Conservation (phyloP, 2,888 invertebrate species). For the Dermolepida albohirtum region DNA sequence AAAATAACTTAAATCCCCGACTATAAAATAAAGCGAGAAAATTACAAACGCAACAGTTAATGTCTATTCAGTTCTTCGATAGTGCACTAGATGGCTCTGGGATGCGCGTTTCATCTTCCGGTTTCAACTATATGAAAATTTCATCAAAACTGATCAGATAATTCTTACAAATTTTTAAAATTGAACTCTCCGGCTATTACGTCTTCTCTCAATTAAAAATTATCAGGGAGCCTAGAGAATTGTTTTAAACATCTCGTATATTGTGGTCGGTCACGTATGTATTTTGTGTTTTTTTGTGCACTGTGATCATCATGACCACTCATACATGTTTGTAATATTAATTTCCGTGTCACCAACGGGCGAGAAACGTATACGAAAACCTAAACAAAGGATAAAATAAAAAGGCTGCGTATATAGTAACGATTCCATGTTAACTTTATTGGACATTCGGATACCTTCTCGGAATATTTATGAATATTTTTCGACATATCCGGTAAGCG, state of each 20-base stretch:
- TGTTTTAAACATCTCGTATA: neutral
- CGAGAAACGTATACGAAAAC: constrained; percentile 11
- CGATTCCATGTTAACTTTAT: too few relatives aligned
- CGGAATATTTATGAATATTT: constrained; percentile 25
- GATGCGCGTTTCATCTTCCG: too few relatives aligned
- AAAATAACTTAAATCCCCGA: neutral
- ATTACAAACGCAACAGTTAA: too few relatives aligned
- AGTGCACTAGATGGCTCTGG: too few relatives aligned
- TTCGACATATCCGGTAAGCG: constrained; percentile 30
- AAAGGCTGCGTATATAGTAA: too few relatives aligned
- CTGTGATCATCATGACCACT: constrained; percentile 45
- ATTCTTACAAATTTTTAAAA: too few relatives aligned
- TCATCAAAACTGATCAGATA: too few relatives aligned
- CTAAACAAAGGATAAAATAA: neutral
- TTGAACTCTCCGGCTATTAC: too few relatives aligned
- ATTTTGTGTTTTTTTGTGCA: constrained; percentile 44
- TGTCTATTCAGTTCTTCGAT: too few relatives aligned
- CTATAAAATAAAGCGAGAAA: too few relatives aligned
- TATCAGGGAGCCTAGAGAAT: neutral
- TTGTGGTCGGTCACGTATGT: constrained; percentile 45
- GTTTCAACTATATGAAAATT: too few relatives aligned
- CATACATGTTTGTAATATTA: constrained; percentile 17
- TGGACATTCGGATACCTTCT: constrained; percentile 2
- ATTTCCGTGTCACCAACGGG: neutral
- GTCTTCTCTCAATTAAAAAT: too few relatives aligned